Conservation (phyloP, 1,140 invertebrate genomes). For the Procambarus virginalis region DNA sequence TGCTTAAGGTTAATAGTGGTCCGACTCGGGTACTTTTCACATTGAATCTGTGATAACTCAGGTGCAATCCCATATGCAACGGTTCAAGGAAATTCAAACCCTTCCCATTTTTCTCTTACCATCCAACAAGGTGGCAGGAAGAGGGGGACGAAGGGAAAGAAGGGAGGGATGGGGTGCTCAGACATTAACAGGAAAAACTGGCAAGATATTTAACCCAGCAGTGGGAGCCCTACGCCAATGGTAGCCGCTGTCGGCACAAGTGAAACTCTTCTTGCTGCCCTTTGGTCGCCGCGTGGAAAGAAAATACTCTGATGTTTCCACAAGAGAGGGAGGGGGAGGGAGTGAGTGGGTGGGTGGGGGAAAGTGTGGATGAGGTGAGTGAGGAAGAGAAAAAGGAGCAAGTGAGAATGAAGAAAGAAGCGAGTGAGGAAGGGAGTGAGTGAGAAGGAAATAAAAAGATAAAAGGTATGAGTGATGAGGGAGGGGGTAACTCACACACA, state of each 20-base stretch:
- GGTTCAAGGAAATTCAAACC: too few relatives aligned
- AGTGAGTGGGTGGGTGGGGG: background rate
- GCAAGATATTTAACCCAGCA: slow-evolving; percentile 5
- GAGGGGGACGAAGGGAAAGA: too few relatives aligned
- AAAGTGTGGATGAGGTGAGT: background rate
- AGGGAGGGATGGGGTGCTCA: background rate
- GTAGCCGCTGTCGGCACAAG: slow-evolving; percentile 18
- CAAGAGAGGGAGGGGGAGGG: background rate
- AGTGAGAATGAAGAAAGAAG: background rate
- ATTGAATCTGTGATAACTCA: too few relatives aligned
- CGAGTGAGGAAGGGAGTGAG: too few relatives aligned
- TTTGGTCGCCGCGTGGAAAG: background rate
- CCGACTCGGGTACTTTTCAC: too few relatives aligned
- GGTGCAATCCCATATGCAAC: too few relatives aligned
- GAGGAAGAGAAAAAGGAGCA: background rate
- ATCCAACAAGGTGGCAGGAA: too few relatives aligned
- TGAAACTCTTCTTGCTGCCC: slow-evolving; percentile 15
- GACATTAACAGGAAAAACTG: background rate
- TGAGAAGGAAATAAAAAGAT: too few relatives aligned
- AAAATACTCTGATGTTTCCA: background rate
- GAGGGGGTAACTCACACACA: too few relatives aligned
- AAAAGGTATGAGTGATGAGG: too few relatives aligned
- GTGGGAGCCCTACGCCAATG: slow-evolving; percentile 3
- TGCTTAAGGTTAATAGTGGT: too few relatives aligned
- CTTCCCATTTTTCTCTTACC: too few relatives aligned